Evolutionary conservation across 2,113 vertebrate genomes (phyloP).

Genomic region (Poeciliopsis retropinna): DNA sequence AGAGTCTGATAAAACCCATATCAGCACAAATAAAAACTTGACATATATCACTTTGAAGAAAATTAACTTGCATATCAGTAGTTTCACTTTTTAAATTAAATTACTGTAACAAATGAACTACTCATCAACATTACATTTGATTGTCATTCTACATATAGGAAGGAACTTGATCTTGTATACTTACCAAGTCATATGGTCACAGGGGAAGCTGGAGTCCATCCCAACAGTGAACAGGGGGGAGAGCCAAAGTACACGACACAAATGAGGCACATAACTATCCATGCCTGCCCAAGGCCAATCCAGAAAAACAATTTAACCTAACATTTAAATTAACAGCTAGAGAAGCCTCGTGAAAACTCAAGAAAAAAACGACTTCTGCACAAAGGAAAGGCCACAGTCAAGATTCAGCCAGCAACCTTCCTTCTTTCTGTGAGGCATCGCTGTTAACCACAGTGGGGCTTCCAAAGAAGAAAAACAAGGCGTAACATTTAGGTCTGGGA

Average conservation of each 20-base stretch:
- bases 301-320: not conserved
- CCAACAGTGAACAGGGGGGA: not conserved
- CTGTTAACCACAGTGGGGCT: not conserved
- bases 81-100: too few relatives aligned
- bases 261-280: not conserved
- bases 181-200: too few relatives aligned
- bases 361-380: not conserved
- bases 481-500: slow-evolving; percentile 64
- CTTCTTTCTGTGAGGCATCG: not conserved
- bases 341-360: not conserved
- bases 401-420: not conserved
- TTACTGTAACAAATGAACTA: too few relatives aligned
- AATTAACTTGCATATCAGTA: too few relatives aligned
- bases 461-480: slow-evolving; percentile 43
- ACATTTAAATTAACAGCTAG: not conserved
- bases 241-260: not conserved
- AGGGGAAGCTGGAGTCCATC: too few relatives aligned
- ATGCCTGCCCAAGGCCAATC: not conserved
- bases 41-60: too few relatives aligned
- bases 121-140: too few relatives aligned
- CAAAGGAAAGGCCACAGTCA: not conserved
- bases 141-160: too few relatives aligned
- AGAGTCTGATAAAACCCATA: too few relatives aligned
- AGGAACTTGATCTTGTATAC: too few relatives aligned
- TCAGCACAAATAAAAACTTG: too few relatives aligned